A percentile compares a stretch with the other conserved stretches of the same genome.
phyloP scores from a whole-genome alignment of 2,113 vertebrate genomes.

The Struthio camelus region DNA sequence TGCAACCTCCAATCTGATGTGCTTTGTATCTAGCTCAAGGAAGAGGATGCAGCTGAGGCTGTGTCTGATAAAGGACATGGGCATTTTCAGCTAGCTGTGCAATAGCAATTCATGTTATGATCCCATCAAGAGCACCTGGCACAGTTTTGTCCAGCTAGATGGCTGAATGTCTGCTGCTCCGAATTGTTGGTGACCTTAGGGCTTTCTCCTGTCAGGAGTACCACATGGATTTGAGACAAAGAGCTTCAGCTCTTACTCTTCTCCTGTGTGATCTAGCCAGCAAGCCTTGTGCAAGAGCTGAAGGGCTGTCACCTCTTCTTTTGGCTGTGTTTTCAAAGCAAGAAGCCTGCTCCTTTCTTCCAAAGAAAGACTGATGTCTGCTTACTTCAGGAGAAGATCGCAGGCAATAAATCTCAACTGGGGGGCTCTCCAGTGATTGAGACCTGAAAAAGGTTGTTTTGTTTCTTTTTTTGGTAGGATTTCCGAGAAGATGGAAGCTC shows the following conservation, averaged over 20 bases:
- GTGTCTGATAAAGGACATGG: background rate
- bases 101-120: background rate
- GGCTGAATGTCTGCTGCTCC: conserved; percentile 4
- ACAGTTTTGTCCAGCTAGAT: conserved; percentile 20
- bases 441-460: background rate
- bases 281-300: background rate
- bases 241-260: background rate
- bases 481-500: background rate
- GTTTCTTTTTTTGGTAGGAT: background rate
- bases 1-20: background rate
- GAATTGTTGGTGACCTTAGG: background rate
- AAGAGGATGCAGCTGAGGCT: accelerated
- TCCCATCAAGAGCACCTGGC: conserved; percentile 37
- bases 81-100: background rate
- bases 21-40: background rate
- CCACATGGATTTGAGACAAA: conserved; percentile 43
- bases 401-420: background rate
- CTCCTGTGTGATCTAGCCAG: background rate
- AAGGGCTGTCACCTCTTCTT: background rate
- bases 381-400: background rate
- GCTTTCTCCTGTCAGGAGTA: conserved; percentile 49
- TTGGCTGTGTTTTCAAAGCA: background rate
- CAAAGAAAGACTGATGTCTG: background rate
- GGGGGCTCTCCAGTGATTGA: background rate
- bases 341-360: background rate